Evolutionary conservation across 1,140 invertebrate species (phyloP).

Genomic region (Zaprionus nigranus): DNA sequence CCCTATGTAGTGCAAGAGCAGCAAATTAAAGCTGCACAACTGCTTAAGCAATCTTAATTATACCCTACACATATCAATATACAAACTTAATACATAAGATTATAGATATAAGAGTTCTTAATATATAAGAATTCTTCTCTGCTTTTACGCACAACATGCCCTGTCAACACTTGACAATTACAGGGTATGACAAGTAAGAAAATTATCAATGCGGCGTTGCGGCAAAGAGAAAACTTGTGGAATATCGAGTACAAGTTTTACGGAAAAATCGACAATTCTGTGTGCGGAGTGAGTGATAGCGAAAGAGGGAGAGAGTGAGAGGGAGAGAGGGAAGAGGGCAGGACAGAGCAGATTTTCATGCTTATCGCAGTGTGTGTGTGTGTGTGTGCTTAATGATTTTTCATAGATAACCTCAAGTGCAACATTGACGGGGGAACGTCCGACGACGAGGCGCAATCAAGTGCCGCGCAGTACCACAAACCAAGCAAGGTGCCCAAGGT

Average conservation of each 20-base stretch:
- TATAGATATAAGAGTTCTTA: too few relatives aligned
- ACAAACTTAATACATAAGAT: too few relatives aligned
- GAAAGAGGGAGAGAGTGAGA: neutral
- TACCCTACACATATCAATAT: neutral
- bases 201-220: slow-evolving; percentile 17
- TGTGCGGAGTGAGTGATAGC: neutral
- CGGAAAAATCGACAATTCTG: slow-evolving; percentile 13
- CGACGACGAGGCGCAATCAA: slow-evolving; percentile 30
- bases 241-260: slow-evolving; percentile 18
- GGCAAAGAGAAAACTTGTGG: slow-evolving; percentile 10
- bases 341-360: slow-evolving; percentile 49
- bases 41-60: too few relatives aligned
- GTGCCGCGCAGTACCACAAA: slow-evolving; percentile 31
- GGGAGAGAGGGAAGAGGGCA: slow-evolving; percentile 26
- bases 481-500: slow-evolving; percentile 4
- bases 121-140: neutral
- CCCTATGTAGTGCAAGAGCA: neutral
- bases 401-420: slow-evolving; percentile 69
- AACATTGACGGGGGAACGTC: slow-evolving; percentile 59
- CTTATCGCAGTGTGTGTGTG: slow-evolving; percentile 46
- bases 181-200: slow-evolving; percentile 7
- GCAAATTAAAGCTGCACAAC: too few relatives aligned
- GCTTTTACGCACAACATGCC: neutral
- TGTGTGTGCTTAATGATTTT: slow-evolving; percentile 66
- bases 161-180: neutral